Conservation (phyloP, 2,797 vertebrate genomes). For the Tinamus major region DNA sequence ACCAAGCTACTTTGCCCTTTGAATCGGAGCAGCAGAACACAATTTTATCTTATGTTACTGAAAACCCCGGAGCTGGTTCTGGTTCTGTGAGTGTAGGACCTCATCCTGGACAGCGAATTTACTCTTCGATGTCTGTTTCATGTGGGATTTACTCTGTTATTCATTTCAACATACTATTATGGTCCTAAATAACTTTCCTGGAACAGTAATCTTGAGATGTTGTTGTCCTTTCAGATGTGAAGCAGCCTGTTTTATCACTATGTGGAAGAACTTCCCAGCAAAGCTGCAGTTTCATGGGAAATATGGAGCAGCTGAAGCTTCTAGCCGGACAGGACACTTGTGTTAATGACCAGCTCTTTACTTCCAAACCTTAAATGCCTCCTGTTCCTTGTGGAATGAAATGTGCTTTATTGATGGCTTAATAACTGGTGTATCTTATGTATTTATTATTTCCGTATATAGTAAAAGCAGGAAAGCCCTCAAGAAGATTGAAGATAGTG, state of each 20-base stretch:
- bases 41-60: background rate
- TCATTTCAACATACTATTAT: background rate
- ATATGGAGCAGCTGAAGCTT: constrained; percentile 16
- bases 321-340: background rate
- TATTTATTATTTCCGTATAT: constrained; percentile 79
- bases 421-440: constrained; percentile 52
- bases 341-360: background rate
- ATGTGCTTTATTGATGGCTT: constrained; percentile 36
- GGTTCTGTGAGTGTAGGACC: background rate
- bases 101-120: background rate
- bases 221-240: constrained; percentile 44
- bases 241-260: constrained; percentile 1
- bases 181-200: background rate
- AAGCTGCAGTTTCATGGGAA: background rate
- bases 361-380: constrained; percentile 22
- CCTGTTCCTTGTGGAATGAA: constrained; percentile 30
- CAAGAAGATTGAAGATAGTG: constrained; percentile 37
- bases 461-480: constrained; percentile 47
- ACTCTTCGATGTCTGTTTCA: background rate
- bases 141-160: background rate
- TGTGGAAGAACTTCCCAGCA: background rate
- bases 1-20: background rate
- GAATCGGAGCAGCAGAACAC: background rate
- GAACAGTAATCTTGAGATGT: constrained; percentile 14
- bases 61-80: background rate